Evolutionary conservation across 2,797 vertebrate species (phyloP), one percentile per base, ranked within the genome.

Genomic region (Antrozous pallidus): DNA sequence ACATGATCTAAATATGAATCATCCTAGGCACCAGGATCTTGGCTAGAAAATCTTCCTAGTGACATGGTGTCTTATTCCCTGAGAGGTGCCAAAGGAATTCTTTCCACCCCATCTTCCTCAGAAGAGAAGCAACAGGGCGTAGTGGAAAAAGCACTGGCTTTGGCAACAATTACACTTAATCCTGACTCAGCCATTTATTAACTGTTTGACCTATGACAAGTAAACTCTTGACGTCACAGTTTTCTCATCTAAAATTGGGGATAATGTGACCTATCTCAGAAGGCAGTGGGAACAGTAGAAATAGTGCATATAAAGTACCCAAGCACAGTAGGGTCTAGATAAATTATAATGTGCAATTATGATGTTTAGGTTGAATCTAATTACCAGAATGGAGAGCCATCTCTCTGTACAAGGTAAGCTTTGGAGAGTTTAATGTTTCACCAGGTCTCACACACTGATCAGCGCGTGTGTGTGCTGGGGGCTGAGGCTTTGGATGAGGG

Each of bases 1-100:
- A 97, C 85, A 95, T 96, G 97, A 95, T 97, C 95, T 96, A 95
- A 97, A 95, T 77, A 84, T 92, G 89, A 97, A 75, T 91, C 96
- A 87, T 42, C 83, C 90, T 74, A 82, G 71, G 86, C 96, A 75
- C 80, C 63, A 14, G 73, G n/a, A 42, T 33, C 94, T 86, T 96
- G 92, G 97, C 96, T 95, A 90, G 78, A 92, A 94, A 88, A 49
- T 84, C 93, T 94, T 96, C 92, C 96, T 4, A 63, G 49, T 90
- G 95, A 95, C 92, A 87, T 1, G 83, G 71, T 92, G 92, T 91
- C 94, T 56, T 82, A 0, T 28, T 33, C 17, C 75, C 63, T 17
- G n/a, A 84, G 93, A 45, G 5, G 12, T 78, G 94, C 83, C 94
- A 95, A 78, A 42, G 40, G 40, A 40, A 93, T 97, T 97, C 88